Conservation (phyloP, 2,797 vertebrate genomes). For the Melanotaenia boesemani region DNA sequence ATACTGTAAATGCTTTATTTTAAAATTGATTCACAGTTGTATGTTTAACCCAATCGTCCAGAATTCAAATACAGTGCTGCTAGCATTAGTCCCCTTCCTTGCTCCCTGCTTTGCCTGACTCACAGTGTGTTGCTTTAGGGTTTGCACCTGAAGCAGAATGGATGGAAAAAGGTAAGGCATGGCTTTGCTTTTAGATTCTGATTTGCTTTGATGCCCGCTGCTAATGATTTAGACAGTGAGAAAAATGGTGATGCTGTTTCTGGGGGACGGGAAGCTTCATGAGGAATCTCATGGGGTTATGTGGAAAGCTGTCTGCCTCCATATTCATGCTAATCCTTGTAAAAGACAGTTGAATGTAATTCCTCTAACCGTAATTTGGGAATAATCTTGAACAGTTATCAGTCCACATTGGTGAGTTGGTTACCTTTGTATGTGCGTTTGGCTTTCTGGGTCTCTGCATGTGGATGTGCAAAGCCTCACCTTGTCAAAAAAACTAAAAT, state of each 20-base stretch:
- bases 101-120: conserved; percentile 74
- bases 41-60: conserved; percentile 33
- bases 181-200: conserved; percentile 60
- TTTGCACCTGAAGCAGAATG: conserved; percentile 42
- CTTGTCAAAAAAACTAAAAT: conserved; percentile 18
- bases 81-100: conserved; percentile 37
- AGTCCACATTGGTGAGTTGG: conserved; percentile 2
- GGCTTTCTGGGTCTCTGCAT: conserved; percentile 20
- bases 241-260: conserved; percentile 25
- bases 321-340: conserved; percentile 15
- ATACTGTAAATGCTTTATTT: not conserved
- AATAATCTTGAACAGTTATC: conserved; percentile 6
- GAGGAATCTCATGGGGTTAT: conserved; percentile 9
- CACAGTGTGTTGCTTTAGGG: conserved; percentile 78
- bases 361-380: conserved; percentile 8
- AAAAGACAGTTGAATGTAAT: conserved; percentile 28
- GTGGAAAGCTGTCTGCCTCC: conserved; percentile 17
- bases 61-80: conserved; percentile 10
- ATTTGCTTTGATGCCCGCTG: conserved; percentile 30
- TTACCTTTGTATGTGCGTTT: conserved; percentile 3
- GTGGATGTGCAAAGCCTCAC: not conserved
- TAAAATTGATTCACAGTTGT: not conserved
- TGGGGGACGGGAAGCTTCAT: conserved; percentile 31
- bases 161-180: conserved; percentile 78
- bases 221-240: conserved; percentile 29